phyloP scores from a whole-genome alignment of 1,140 invertebrate genomes.

The Sinonovacula constricta region DNA sequence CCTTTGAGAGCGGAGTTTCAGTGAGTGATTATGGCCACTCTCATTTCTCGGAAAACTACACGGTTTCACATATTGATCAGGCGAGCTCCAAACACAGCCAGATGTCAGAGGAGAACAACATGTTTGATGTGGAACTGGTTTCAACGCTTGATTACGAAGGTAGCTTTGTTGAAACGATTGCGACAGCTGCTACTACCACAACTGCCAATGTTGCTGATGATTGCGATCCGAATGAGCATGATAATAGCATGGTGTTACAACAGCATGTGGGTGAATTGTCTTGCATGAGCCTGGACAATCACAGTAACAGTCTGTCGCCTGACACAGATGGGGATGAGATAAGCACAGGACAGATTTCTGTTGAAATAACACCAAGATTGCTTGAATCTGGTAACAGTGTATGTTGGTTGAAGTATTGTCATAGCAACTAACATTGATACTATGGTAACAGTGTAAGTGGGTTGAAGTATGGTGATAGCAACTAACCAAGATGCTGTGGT shows the following conservation, averaged over 20 bases:
- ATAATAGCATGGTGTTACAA: neutral
- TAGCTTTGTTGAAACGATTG: too few relatives aligned
- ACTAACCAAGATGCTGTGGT: too few relatives aligned
- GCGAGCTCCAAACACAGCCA: conserved; percentile 24
- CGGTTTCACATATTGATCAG: conserved; percentile 9
- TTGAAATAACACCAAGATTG: conserved; percentile 25
- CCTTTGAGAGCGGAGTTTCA: conserved; percentile 28
- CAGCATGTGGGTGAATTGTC: too few relatives aligned
- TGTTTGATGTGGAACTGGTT: conserved; percentile 43
- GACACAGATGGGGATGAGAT: neutral
- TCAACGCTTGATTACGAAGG: conserved; percentile 38
- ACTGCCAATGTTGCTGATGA: neutral
- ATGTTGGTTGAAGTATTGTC: too few relatives aligned
- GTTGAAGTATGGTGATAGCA: too few relatives aligned
- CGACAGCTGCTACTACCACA: neutral
- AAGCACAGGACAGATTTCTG: conserved; percentile 18
- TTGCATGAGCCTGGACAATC: neutral
- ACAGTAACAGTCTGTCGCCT: conserved; percentile 6
- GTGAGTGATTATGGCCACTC: conserved; percentile 26
- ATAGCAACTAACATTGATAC: too few relatives aligned
- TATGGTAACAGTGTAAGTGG: too few relatives aligned
- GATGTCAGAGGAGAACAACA: conserved; percentile 42
- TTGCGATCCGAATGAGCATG: neutral
- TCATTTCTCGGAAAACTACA: conserved; percentile 36
- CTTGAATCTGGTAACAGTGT: too few relatives aligned